These are phyloP conservation scores for Diadema setosum DNA, from an alignment of 35 echinoderm and acorn worm genomes.

Conservation along the genomic window DNA sequence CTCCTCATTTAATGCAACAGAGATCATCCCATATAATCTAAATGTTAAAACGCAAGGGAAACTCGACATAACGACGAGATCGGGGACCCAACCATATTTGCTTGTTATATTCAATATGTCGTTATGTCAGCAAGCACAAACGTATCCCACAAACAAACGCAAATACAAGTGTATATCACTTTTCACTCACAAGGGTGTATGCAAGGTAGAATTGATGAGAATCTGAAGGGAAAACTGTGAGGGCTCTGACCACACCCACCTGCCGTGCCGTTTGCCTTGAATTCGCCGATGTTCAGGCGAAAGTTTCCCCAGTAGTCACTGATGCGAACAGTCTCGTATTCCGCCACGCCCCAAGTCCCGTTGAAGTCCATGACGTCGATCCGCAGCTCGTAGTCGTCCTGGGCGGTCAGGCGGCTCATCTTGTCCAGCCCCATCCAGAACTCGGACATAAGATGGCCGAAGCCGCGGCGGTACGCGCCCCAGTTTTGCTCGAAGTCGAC, in stretches of 20 bases:
- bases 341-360: not conserved
- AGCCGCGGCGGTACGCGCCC: slow-evolving; percentile 26
- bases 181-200: not conserved
- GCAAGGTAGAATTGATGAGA: not conserved
- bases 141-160: not conserved
- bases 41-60: too few relatives aligned
- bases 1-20: too few relatives aligned
- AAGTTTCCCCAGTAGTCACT: not conserved
- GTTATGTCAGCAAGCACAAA: not conserved
- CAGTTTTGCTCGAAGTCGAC: slow-evolving; percentile 12
- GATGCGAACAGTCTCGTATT: not conserved
- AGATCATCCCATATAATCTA: too few relatives aligned
- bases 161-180: not conserved
- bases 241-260: not conserved
- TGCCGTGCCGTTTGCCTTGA: slow-evolving; percentile 25
- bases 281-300: not conserved
- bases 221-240: not conserved
- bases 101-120: too few relatives aligned
- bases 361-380: slow-evolving; percentile 27
- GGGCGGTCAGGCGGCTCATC: slow-evolving; percentile 21
- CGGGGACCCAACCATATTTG: too few relatives aligned
- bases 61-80: too few relatives aligned
- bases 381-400: slow-evolving; percentile 50
- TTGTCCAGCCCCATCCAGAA: slow-evolving; percentile 52
- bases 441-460: slow-evolving; percentile 28